Conservation (phyloP, 2,797 vertebrate species). For the Psittacula derbiana region DNA sequence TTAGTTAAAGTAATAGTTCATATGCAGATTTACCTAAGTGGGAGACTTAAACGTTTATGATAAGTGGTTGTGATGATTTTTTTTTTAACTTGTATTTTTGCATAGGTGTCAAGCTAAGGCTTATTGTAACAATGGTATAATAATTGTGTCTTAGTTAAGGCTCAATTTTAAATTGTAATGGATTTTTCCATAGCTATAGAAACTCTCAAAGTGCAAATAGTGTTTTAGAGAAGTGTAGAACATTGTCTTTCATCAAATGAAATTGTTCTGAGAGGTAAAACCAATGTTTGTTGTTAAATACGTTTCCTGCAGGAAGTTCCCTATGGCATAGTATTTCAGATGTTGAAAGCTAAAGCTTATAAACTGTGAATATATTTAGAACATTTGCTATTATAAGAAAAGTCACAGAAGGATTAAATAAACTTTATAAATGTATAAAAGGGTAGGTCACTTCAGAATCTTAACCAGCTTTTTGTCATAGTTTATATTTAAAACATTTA, state of each 20-base stretch:
- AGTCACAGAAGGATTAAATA: not conserved
- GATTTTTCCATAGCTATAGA: not conserved
- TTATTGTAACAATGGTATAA: not conserved
- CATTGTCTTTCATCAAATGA: not conserved
- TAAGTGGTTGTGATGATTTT: not conserved
- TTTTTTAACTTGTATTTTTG: not conserved
- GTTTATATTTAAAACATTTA: not conserved
- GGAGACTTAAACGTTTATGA: not conserved
- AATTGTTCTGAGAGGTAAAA: constrained; percentile 9
- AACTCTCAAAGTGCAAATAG: not conserved
- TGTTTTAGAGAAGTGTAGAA: not conserved
- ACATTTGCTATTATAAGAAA: constrained; percentile 16
- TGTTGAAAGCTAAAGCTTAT: not conserved
- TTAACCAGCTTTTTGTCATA: not conserved
- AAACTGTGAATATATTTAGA: not conserved
- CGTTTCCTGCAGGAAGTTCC: not conserved
- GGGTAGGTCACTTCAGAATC: not conserved
- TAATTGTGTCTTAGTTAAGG: not conserved
- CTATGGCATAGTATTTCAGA: not conserved
- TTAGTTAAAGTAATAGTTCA: not conserved
- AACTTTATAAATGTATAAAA: not conserved
- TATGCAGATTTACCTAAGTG: not conserved
- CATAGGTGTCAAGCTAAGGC: not conserved
- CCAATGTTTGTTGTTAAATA: not conserved
- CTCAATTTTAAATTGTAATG: not conserved